Evolutionary conservation across 2,797 vertebrate genomes (phyloP).

Genomic region (Chromis chromis): DNA sequence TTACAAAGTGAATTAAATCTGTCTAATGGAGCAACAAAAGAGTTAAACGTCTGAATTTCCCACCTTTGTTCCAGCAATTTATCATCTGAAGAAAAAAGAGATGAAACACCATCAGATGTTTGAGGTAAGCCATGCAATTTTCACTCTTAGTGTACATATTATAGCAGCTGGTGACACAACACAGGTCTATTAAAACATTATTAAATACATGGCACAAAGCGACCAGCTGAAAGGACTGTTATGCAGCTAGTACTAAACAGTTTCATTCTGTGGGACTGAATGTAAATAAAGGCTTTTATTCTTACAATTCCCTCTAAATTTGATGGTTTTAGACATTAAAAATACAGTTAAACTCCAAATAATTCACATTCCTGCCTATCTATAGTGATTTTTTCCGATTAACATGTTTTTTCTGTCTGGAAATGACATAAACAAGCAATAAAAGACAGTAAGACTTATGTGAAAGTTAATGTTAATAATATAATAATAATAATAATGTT

Average conservation of each 20-base stretch:
- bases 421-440: no score
- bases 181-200: background rate
- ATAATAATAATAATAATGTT: no score
- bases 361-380: no score
- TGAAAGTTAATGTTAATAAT: no score
- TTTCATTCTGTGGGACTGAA: background rate
- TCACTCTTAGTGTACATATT: no score
- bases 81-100: slow-evolving; percentile 72
- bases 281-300: background rate
- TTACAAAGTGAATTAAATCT: background rate
- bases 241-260: background rate
- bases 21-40: background rate
- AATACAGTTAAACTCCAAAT: no score
- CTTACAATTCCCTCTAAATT: no score
- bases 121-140: background rate
- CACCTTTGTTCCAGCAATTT: slow-evolving; percentile 75
- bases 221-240: background rate
- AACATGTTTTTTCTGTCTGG: no score
- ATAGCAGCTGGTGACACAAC: background rate
- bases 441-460: background rate
- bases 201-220: background rate
- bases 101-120: background rate
- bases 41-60: slow-evolving; percentile 23
- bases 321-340: no score
- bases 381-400: no score